Conservation (phyloP, 2,113 vertebrate genomes). For the Callospermophilus lateralis region DNA sequence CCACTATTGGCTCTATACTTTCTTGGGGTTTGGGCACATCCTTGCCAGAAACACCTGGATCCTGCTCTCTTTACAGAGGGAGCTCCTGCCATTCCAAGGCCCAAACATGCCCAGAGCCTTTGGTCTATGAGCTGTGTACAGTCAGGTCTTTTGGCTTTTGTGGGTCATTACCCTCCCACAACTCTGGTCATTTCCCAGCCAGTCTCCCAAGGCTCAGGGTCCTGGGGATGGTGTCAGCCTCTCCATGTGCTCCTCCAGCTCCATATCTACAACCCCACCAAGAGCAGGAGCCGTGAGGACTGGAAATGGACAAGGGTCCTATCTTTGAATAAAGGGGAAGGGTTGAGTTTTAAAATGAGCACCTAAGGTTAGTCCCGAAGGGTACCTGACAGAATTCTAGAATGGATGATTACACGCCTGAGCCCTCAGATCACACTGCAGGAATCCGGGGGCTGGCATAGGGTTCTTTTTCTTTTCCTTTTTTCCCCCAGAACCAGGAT, state of each 20-base stretch:
- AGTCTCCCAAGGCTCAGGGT: not conserved
- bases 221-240: not conserved
- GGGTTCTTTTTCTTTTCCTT: not conserved
- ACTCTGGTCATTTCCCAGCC: not conserved
- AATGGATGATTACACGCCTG: not conserved
- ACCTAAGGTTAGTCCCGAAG: not conserved
- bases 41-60: constrained; percentile 20
- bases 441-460: not conserved
- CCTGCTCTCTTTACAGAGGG: not conserved
- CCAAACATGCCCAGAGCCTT: not conserved
- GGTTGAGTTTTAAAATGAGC: not conserved
- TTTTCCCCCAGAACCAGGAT: not conserved
- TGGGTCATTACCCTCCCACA: not conserved
- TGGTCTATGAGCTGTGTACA: not conserved
- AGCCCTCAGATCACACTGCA: not conserved
- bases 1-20: not conserved
- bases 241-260: not conserved
- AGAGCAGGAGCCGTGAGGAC: not conserved
- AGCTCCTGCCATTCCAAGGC: not conserved
- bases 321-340: not conserved
- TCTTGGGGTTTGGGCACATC: not conserved
- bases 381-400: not conserved
- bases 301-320: not conserved
- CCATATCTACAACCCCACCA: not conserved
- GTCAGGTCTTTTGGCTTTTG: not conserved